Conservation (phyloP, 2,113 vertebrate genomes). For the Tragelaphus strepsiceros region DNA sequence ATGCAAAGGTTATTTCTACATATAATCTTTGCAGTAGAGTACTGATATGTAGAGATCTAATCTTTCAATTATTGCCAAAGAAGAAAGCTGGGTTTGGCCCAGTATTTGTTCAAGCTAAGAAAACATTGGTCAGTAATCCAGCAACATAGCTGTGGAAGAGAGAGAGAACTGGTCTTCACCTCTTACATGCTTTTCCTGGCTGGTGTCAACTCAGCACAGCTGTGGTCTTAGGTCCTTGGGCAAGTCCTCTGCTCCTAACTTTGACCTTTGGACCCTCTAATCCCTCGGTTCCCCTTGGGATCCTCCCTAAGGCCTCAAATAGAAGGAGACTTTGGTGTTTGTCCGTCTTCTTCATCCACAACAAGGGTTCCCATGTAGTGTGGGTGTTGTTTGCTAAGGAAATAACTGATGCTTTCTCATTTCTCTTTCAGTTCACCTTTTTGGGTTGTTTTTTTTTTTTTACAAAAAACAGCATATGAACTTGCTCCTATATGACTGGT, state of each 20-base stretch:
- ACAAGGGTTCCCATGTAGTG: not conserved
- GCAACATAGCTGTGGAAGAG: not conserved
- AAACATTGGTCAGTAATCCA: not conserved
- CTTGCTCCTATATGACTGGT: not conserved
- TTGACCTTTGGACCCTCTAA: not conserved
- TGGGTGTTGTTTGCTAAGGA: not conserved
- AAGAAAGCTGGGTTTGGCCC: not conserved
- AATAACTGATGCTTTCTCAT: not conserved
- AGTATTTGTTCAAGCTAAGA: not conserved
- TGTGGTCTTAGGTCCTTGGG: not conserved
- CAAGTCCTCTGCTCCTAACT: not conserved
- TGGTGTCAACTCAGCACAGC: not conserved
- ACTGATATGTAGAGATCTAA: not conserved
- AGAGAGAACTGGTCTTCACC: not conserved
- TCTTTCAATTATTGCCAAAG: not conserved
- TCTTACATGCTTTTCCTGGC: not conserved
- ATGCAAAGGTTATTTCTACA: not conserved
- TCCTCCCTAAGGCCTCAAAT: not conserved
- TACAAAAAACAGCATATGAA: not conserved
- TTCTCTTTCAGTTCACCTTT: not conserved
- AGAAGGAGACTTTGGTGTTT: not conserved
- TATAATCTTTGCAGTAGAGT: not conserved
- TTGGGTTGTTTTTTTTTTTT: not conserved
- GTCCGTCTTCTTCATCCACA: not conserved
- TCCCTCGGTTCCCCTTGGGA: not conserved